These are phyloP conservation scores for Numenius arquata DNA, from an alignment of 2,113 vertebrate genomes.

Conservation along the genomic window DNA sequence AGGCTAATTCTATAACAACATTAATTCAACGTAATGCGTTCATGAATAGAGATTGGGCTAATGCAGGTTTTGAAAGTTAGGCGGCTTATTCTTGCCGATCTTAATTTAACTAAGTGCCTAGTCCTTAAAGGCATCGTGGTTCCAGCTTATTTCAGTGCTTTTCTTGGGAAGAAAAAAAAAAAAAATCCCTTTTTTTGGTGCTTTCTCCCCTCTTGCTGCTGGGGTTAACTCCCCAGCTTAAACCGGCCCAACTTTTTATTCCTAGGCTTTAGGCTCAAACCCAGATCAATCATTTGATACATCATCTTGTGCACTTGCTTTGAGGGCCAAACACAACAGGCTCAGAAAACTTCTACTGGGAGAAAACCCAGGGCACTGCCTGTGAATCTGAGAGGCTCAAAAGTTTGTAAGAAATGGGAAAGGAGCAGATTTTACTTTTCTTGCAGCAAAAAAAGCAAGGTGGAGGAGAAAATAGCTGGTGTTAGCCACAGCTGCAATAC, in stretches of 20 bases:
- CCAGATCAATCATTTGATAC: neutral
- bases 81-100: conserved; percentile 55
- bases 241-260: neutral
- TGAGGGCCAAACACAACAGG: neutral
- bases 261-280: neutral
- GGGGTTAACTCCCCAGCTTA: neutral
- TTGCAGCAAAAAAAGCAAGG: neutral
- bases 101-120: conserved; percentile 44
- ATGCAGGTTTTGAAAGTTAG: conserved; percentile 38
- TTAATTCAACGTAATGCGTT: conserved; percentile 54
- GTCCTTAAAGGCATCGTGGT: neutral
- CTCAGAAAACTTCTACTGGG: neutral
- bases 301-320: neutral
- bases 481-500: neutral
- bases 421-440: neutral
- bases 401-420: neutral
- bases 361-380: neutral
- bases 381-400: neutral
- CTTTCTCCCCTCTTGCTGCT: neutral
- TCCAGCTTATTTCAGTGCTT: neutral
- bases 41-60: conserved; percentile 50
- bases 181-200: neutral
- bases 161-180: accelerated
- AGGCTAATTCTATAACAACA: conserved; percentile 48
- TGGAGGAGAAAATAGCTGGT: neutral